phyloP scores from a whole-genome alignment of 2,113 vertebrate species.

The Syngnathus scovelli region DNA sequence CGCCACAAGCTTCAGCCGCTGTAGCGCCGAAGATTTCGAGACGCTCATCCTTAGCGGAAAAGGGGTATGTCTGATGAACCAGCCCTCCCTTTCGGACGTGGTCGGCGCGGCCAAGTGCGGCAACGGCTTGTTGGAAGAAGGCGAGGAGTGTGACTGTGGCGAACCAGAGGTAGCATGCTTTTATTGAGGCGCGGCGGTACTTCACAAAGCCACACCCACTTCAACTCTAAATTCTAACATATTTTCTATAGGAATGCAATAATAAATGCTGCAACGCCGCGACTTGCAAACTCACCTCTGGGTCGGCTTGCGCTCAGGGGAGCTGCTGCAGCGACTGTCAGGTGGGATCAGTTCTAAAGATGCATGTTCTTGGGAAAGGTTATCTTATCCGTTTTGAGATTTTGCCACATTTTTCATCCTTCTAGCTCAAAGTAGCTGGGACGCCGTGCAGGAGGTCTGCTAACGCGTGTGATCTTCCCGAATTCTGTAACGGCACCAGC shows the following conservation, averaged over 20 bases:
- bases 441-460: constrained; percentile 63
- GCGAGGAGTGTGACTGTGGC: constrained; percentile 86
- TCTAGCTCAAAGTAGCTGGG: constrained; percentile 76
- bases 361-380: background rate
- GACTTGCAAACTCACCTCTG: constrained; percentile 76
- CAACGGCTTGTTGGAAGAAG: constrained; percentile 74
- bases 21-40: constrained; percentile 77
- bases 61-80: constrained; percentile 79
- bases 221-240: no score
- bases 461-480: constrained; percentile 79
- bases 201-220: background rate
- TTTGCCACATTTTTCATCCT: background rate
- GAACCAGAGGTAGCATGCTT: constrained; percentile 65
- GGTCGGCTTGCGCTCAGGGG: constrained; percentile 76
- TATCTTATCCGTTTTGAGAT: no score
- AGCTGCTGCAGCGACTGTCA: constrained; percentile 80
- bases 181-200: background rate
- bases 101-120: constrained; percentile 73
- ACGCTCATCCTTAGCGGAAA: constrained; percentile 68
- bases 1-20: constrained; percentile 72
- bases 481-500: constrained; percentile 74
- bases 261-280: constrained; percentile 78
- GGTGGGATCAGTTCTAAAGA: constrained; percentile 49
- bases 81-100: constrained; percentile 63
- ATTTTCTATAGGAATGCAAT: constrained; percentile 69